Evolutionary conservation across 2,113 vertebrate species (phyloP).

Genomic region (Perccottus glenii): DNA sequence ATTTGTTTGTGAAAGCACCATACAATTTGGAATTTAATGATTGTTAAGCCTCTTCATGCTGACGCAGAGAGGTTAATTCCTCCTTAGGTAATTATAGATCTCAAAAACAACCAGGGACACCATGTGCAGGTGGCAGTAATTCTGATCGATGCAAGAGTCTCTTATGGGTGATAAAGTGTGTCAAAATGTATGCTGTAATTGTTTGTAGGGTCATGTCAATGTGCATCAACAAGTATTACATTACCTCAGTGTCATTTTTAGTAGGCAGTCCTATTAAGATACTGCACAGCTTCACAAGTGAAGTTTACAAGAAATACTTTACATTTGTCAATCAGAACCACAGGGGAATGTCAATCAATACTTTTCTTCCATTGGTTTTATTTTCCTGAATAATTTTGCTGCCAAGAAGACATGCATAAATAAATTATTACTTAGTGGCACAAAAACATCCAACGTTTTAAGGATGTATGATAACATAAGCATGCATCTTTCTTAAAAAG

Average conservation of each 20-base stretch:
- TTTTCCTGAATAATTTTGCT: not conserved
- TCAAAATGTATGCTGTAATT: conserved; percentile 28
- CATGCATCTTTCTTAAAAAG: too few species aligned
- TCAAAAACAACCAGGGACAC: conserved; percentile 8
- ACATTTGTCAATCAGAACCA: not conserved
- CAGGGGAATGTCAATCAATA: too few species aligned
- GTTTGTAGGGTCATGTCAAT: conserved; percentile 5
- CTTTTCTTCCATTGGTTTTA: too few species aligned
- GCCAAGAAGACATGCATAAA: too few species aligned
- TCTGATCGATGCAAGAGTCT: conserved; percentile 8
- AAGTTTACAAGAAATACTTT: conserved; percentile 1
- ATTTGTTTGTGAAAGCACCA: conserved; percentile 18
- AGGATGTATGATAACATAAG: too few species aligned
- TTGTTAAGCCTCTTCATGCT: conserved; percentile 31
- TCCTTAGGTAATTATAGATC: conserved; percentile 28
- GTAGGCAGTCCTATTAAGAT: not conserved
- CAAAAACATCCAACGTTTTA: too few species aligned
- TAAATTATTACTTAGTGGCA: too few species aligned
- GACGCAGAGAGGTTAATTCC: conserved; percentile 28
- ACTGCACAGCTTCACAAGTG: not conserved
- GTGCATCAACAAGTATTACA: conserved; percentile 5
- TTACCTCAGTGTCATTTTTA: not conserved
- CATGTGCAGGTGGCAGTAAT: conserved; percentile 18
- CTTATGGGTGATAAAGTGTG: conserved; percentile 10
- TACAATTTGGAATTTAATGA: not conserved